Percentiles rank a stretch among this genome's conserved stretches.
phyloP scores from a whole-genome alignment of 2,888 invertebrate genomes.

The Muschampia plurimacula region DNA sequence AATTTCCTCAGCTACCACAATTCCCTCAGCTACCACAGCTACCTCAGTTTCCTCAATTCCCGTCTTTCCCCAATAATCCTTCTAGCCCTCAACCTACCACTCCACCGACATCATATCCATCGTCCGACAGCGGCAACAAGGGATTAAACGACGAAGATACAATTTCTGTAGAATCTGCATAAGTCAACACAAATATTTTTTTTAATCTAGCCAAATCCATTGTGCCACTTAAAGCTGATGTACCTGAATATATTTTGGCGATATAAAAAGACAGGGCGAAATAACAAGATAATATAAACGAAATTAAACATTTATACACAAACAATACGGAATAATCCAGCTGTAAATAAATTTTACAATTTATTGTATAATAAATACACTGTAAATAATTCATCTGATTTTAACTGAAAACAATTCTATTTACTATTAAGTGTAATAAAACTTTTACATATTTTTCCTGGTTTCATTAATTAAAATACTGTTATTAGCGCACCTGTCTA shows the following conservation, averaged over 20 bases:
- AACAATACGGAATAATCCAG: neutral
- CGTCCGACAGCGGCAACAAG: slow-evolving; percentile 56
- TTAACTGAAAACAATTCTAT: no score
- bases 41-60: slow-evolving; percentile 51
- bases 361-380: neutral
- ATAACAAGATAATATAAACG: no score
- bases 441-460: neutral
- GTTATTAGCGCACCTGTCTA: no score
- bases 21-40: slow-evolving; percentile 52
- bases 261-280: neutral
- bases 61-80: slow-evolving; percentile 47
- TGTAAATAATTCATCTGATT: neutral
- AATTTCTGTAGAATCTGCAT: slow-evolving; percentile 75
- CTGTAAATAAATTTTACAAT: neutral
- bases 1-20: no score
- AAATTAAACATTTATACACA: neutral
- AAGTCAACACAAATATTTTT: slow-evolving; percentile 9
- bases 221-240: neutral
- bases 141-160: slow-evolving; percentile 76
- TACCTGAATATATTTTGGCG: slow-evolving; percentile 13
- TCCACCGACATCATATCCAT: slow-evolving; percentile 63
- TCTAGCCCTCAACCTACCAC: slow-evolving; percentile 49
- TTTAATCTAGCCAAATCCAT: neutral
- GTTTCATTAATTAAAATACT: neutral
- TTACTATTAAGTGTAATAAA: slow-evolving; percentile 5